A percentile compares a stretch with the other conserved stretches of the same genome.
Evolutionary conservation across 2,888 invertebrate genomes (phyloP).

Genomic region (Metopia argyrocephala): DNA sequence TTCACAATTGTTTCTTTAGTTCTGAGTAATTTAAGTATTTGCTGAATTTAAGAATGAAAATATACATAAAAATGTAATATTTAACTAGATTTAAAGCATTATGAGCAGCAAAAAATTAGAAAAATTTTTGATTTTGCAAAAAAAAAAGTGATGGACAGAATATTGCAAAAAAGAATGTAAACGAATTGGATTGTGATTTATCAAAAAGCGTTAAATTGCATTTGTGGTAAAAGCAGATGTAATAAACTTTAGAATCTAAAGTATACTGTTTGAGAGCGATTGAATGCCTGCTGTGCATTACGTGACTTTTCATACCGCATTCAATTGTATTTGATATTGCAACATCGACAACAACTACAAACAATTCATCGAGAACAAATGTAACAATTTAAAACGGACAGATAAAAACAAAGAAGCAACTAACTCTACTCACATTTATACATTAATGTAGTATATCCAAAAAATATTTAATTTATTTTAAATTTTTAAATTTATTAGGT

Average conservation of each 20-base stretch:
- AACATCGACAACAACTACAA: not conserved
- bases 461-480: too few relatives aligned
- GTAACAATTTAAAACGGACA: not conserved
- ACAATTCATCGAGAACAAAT: too few relatives aligned
- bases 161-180: not conserved
- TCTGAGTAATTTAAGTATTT: not conserved
- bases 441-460: too few relatives aligned
- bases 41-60: not conserved
- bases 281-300: constrained; percentile 64
- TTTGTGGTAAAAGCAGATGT: constrained; percentile 49
- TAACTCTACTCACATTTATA: not conserved
- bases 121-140: not conserved
- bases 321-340: constrained; percentile 48
- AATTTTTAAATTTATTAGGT: too few relatives aligned
- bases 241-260: not conserved
- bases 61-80: not conserved
- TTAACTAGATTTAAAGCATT: not conserved
- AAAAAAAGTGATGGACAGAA: not conserved
- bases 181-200: constrained; percentile 42
- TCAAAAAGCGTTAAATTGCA: constrained; percentile 64
- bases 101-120: not conserved
- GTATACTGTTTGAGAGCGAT: constrained; percentile 18
- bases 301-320: constrained; percentile 64
- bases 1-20: too few relatives aligned
- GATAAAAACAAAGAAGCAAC: constrained; percentile 1